Conservation (phyloP, 2,888 invertebrate genomes). For the Brachyopa scutellaris region DNA sequence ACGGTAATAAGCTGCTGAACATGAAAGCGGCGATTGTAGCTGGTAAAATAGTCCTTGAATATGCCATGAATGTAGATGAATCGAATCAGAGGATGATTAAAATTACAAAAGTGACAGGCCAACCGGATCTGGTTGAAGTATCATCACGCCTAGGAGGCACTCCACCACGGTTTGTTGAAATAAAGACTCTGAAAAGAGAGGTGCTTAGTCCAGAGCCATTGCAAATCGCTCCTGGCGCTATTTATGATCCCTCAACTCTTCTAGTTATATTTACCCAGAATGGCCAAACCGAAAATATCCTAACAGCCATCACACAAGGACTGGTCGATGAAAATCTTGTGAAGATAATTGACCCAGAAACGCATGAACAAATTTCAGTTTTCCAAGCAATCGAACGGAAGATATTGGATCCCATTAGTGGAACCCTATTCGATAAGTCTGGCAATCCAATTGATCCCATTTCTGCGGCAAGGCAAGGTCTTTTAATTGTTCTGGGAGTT, state of each 20-base stretch:
- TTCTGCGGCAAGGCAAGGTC: conserved; percentile 90
- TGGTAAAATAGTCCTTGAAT: conserved; percentile 85
- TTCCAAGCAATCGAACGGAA: conserved; percentile 90
- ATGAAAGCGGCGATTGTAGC: conserved; percentile 89
- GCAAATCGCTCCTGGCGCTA: conserved; percentile 87
- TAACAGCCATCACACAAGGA: conserved; percentile 90
- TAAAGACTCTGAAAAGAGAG: conserved; percentile 81
- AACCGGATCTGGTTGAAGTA: conserved; percentile 88
- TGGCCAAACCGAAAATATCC: conserved; percentile 87
- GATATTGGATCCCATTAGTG: conserved; percentile 88
- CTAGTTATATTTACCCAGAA: conserved; percentile 88
- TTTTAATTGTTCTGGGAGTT: conserved; percentile 89
- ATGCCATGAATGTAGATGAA: conserved; percentile 82
- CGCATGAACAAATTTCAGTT: conserved; percentile 86
- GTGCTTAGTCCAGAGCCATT: conserved; percentile 85
- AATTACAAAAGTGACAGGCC: conserved; percentile 87
- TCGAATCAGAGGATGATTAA: conserved; percentile 86
- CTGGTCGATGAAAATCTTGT: conserved; percentile 87
- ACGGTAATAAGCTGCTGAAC: conserved; percentile 83
- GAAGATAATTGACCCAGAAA: conserved; percentile 87
- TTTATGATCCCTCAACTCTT: conserved; percentile 90
- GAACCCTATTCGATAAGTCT: conserved; percentile 86
- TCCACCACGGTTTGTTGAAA: conserved; percentile 82
- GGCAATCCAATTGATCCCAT: conserved; percentile 87
- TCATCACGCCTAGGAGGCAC: conserved; percentile 83